phyloP scores from a whole-genome alignment of 1,140 invertebrate species.

The Monochamus saltuarius region DNA sequence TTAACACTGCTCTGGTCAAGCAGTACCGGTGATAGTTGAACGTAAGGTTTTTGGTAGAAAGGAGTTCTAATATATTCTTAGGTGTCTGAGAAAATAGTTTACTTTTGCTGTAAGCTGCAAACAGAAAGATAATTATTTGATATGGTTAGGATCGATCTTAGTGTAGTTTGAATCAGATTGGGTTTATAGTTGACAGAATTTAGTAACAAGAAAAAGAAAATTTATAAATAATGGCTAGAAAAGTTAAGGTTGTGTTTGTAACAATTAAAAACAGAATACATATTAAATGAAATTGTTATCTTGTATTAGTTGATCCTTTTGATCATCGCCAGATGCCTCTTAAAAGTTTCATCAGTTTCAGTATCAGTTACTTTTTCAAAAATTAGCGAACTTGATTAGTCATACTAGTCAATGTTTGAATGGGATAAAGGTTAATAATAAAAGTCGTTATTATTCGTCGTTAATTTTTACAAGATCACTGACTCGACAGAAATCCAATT shows the following conservation, averaged over 20 bases:
- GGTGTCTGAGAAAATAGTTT: slow-evolving; percentile 60
- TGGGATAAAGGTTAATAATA: no score
- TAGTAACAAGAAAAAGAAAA: neutral
- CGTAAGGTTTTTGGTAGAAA: slow-evolving; percentile 67
- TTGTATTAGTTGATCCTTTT: no score
- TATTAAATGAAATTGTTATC: neutral
- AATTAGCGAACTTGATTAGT: no score
- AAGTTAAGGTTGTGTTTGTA: neutral
- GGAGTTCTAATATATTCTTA: slow-evolving; percentile 56
- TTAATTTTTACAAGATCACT: no score
- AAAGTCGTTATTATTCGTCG: no score
- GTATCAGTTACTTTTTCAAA: no score
- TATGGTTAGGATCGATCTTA: no score
- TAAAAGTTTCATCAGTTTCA: no score
- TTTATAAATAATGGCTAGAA: neutral
- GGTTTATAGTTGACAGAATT: neutral
- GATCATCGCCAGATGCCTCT: no score
- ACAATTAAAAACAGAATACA: neutral
- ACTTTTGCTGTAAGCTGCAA: slow-evolving; percentile 37
- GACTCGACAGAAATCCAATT: no score
- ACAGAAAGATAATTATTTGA: neutral
- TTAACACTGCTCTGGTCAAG: slow-evolving; percentile 65
- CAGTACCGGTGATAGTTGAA: slow-evolving; percentile 77
- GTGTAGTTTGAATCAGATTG: neutral
- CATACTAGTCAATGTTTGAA: no score